phyloP scores from a whole-genome alignment of 2,888 invertebrate species.

The Harpagoxenus sublaevis region DNA sequence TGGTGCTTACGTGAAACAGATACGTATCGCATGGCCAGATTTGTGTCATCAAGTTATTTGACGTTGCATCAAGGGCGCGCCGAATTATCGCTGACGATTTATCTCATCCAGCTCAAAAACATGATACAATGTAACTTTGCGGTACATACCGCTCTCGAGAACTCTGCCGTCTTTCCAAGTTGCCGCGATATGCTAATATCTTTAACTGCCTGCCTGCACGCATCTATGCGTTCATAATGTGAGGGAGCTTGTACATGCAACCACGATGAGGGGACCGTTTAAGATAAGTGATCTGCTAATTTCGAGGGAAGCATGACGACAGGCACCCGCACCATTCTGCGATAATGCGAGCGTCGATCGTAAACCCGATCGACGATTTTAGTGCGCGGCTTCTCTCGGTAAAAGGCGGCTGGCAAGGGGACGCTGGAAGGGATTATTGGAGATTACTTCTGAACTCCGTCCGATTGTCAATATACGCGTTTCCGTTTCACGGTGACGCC shows the following conservation, averaged over 20 bases:
- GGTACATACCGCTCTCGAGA: not conserved
- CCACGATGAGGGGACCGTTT: slow-evolving; percentile 14
- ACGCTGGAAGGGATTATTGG: slow-evolving; percentile 76
- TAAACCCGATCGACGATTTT: slow-evolving; percentile 69
- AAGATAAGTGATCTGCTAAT: slow-evolving; percentile 48
- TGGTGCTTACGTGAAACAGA: not conserved
- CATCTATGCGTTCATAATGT: not conserved
- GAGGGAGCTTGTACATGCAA: slow-evolving; percentile 9
- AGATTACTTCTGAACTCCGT: slow-evolving; percentile 76
- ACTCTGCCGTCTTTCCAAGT: slow-evolving; percentile 4
- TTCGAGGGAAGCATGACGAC: slow-evolving; percentile 16
- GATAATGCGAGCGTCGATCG: slow-evolving; percentile 55
- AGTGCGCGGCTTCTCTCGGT: slow-evolving; percentile 22
- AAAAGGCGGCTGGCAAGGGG: slow-evolving; percentile 28
- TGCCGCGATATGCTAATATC: slow-evolving; percentile 6
- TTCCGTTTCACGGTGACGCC: slow-evolving; percentile 76
- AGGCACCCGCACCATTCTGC: slow-evolving; percentile 43
- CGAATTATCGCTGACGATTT: slow-evolving; percentile 21
- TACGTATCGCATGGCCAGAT: not conserved
- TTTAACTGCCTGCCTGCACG: slow-evolving; percentile 30
- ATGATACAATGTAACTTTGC: slow-evolving; percentile 3
- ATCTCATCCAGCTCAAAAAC: not conserved
- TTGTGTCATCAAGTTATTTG: not conserved
- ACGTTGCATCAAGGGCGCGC: not conserved
- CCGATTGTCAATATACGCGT: slow-evolving; percentile 79